phyloP scores from a whole-genome alignment of 2,797 vertebrate species.

The Manis javanica region DNA sequence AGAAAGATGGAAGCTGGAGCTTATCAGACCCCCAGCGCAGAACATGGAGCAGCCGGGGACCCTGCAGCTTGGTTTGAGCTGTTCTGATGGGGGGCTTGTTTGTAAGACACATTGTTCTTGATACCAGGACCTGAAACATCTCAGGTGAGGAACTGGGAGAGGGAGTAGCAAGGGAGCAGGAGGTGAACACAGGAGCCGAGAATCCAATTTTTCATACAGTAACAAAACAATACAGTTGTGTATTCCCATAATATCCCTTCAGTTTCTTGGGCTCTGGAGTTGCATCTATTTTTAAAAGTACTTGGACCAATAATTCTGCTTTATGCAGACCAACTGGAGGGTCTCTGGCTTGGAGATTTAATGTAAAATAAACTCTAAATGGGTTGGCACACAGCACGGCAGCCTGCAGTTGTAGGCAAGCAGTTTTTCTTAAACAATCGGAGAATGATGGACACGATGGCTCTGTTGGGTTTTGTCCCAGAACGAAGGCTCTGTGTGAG shows the following conservation, averaged over 20 bases:
- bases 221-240: conserved; percentile 69
- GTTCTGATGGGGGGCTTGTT: background rate
- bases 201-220: conserved; percentile 68
- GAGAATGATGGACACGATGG: background rate
- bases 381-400: background rate
- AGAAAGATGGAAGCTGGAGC: background rate
- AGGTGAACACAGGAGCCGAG: conserved; percentile 22
- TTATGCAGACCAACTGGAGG: conserved; percentile 66
- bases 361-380: conserved; percentile 60
- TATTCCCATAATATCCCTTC: conserved; percentile 80
- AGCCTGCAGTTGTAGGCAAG: background rate
- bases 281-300: conserved; percentile 79
- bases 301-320: conserved; percentile 70
- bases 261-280: conserved; percentile 72
- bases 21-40: rapidly evolving
- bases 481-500: background rate
- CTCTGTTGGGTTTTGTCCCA: background rate
- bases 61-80: background rate
- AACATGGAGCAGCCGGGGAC: rapidly evolving
- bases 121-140: background rate
- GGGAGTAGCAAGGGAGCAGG: conserved; percentile 23
- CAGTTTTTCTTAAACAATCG: background rate
- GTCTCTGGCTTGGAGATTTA: conserved; percentile 65
- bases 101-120: conserved; percentile 15
- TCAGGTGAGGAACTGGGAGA: conserved; percentile 59